Evolutionary conservation across 1,140 invertebrate genomes (phyloP), one percentile per base, ranked within the genome.

Genomic region (Apocrypta bakeri): DNA sequence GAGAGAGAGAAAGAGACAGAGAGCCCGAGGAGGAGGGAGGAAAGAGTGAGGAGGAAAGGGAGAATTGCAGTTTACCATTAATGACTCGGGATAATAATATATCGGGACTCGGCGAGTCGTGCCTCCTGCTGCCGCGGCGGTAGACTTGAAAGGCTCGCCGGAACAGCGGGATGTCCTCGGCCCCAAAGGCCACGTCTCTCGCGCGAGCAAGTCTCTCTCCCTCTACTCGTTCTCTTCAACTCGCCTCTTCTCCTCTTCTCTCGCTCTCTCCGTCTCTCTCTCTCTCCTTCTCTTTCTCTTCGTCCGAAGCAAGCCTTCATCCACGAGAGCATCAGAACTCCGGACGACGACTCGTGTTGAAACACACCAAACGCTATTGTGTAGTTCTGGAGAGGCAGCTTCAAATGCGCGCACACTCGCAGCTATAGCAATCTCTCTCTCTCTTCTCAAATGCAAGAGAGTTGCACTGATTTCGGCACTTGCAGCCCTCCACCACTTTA

Each of bases 21-120:
- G 61, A 63, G 61, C 2, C 2, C 21, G 24, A 6, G 27, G n/a
- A 66, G 24, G 25, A 66, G 24, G 63, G 63, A 66, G 63, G 27
- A 66, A 66, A 66, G 63, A 66, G 82, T 82, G 87, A 85, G 27
- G 63, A 29, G 63, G 27, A 66, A 66, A 66, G 63, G 63, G 85
- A 86, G 87, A 90, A 90, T 90, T 87, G 89, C 89, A 90, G 89
- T 90, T 90, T 90, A 90, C 89, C 89, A 90, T 90, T 90, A 90
- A 90, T 90, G 89, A 90, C 89, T 89, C 83, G 86, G 63, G 85
- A 85, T 90, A 90, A 90, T 90, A 89, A 90, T 89, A 90, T 88
- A 89, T 89, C 88, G 87, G 85, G 87, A 86, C 83, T 82, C 85
- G 85, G 86, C 77, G 79, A 85, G 84, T 86, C 83, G 86, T 88